Percentiles rank a stretch among this genome's conserved stretches.
Evolutionary conservation across 2,113 vertebrate genomes (phyloP).

Genomic region (Connochaetes taurinus): DNA sequence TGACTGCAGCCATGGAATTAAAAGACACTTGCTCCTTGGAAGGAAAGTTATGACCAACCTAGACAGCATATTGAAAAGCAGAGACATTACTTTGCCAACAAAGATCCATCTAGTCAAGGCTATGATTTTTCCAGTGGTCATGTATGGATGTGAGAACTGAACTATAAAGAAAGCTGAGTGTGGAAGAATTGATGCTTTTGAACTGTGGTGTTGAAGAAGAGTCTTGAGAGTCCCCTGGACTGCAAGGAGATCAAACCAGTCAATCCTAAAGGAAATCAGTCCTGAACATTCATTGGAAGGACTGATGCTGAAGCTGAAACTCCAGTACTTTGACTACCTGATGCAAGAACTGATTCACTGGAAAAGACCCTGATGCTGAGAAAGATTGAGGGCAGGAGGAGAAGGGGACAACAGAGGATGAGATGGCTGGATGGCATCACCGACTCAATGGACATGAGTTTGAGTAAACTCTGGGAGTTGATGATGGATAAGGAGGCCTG

Average conservation of each 20-base stretch:
- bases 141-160: not conserved
- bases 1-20: not conserved
- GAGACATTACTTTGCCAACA: not conserved
- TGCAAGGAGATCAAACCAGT: not conserved
- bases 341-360: not conserved
- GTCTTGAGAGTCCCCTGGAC: not conserved
- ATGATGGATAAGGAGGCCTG: not conserved
- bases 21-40: not conserved
- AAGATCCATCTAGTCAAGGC: not conserved
- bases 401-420: not conserved
- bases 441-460: not conserved
- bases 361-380: not conserved
- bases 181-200: not conserved
- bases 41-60: not conserved
- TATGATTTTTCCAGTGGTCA: not conserved
- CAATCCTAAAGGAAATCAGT: not conserved
- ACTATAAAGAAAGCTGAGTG: not conserved
- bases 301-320: not conserved
- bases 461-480: not conserved
- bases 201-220: not conserved
- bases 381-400: not conserved
- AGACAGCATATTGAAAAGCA: not conserved
- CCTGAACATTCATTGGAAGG: not conserved
- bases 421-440: not conserved
- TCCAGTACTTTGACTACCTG: not conserved